Conservation (phyloP, 2,888 invertebrate genomes). For the Himalopsyche anomala region DNA sequence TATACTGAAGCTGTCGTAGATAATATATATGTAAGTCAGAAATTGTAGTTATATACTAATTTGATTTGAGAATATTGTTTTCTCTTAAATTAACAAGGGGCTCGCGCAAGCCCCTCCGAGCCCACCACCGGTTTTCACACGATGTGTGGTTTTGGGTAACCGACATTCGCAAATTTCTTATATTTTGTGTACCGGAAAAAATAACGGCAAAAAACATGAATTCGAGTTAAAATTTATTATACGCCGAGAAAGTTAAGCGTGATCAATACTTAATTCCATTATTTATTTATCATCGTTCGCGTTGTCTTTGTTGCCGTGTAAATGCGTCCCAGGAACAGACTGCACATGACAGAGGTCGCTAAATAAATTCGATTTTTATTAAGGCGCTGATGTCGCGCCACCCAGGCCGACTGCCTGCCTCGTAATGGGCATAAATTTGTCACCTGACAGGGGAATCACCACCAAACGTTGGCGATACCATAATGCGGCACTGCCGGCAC, state of each 20-base stretch:
- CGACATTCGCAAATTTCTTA: too few relatives aligned
- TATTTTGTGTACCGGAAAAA: too few relatives aligned
- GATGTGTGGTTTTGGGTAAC: too few relatives aligned
- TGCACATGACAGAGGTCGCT: not conserved
- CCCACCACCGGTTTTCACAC: too few relatives aligned
- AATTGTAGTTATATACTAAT: too few relatives aligned
- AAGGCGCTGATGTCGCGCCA: conserved; percentile 46
- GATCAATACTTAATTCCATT: not conserved
- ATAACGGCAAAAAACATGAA: too few relatives aligned
- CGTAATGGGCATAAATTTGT: conserved; percentile 63
- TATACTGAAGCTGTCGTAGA: too few relatives aligned
- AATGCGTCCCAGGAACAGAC: not conserved
- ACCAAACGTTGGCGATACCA: conserved; percentile 36
- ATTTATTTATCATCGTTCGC: not conserved
- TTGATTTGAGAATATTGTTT: too few relatives aligned
- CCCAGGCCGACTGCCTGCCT: conserved; percentile 59
- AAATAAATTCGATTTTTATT: conserved; percentile 31
- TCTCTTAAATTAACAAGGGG: too few relatives aligned
- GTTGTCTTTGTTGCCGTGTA: conserved; percentile 13
- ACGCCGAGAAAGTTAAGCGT: not conserved
- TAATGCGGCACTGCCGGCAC: not conserved
- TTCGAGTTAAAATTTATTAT: too few relatives aligned
- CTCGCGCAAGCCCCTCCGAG: too few relatives aligned
- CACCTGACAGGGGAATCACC: conserved; percentile 56
- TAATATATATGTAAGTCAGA: too few relatives aligned